Conservation (phyloP, 2,888 invertebrate species). For the Conchocele bisecta region DNA sequence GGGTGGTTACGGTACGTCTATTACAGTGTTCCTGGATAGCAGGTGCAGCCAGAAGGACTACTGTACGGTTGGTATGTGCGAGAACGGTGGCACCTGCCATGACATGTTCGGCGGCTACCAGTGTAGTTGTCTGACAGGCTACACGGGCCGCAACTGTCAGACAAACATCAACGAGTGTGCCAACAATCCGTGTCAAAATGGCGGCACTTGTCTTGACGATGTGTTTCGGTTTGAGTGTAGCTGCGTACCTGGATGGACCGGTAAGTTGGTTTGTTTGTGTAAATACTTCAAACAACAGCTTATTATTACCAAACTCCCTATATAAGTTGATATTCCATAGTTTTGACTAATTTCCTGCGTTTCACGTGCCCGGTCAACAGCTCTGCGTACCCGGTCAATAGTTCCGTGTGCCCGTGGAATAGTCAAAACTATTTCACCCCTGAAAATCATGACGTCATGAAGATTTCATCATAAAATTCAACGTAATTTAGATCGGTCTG, state of each 20-base stretch:
- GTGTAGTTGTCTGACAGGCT: slow-evolving; percentile 67
- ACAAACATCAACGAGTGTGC: slow-evolving; percentile 84
- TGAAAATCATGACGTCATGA: neutral
- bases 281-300: neutral
- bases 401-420: too few species aligned
- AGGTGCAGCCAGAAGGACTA: slow-evolving; percentile 50
- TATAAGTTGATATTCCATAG: too few species aligned
- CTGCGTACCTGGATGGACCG: slow-evolving; percentile 92
- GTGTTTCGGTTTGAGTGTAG: slow-evolving; percentile 93
- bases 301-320: too few species aligned
- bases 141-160: slow-evolving; percentile 66
- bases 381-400: too few species aligned
- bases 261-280: slow-evolving; percentile 83
- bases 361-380: too few species aligned
- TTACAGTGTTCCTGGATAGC: slow-evolving; percentile 59
- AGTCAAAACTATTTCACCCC: too few species aligned
- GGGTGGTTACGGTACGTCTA: too few species aligned
- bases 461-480: neutral
- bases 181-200: slow-evolving; percentile 34
- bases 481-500: too few species aligned
- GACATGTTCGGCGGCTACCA: slow-evolving; percentile 27
- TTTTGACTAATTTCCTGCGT: too few species aligned
- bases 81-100: slow-evolving; percentile 50
- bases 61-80: slow-evolving; percentile 58
- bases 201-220: slow-evolving; percentile 78